These are phyloP conservation scores for Eurypyga helias DNA, from an alignment of 2,113 vertebrate species.

Conservation along the genomic window DNA sequence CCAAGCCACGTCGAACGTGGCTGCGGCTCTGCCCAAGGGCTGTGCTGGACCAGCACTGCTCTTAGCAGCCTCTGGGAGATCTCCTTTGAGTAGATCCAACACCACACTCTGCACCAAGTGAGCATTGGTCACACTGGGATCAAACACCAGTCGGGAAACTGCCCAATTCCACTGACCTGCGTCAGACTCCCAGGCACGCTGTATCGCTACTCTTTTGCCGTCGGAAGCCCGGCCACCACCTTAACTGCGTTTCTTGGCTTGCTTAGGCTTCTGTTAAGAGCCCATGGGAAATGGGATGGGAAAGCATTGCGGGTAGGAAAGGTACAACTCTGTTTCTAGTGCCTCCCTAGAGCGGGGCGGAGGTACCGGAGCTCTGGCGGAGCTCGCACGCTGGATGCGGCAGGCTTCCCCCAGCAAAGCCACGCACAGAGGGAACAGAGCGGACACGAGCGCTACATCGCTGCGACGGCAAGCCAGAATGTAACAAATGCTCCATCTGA, in stretches of 20 bases:
- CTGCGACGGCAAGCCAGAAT: background rate
- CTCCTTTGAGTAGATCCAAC: background rate
- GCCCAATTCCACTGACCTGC: background rate
- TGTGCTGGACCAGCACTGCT: too few relatives aligned
- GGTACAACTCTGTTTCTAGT: background rate
- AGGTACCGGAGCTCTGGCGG: too few relatives aligned
- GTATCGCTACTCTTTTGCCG: background rate
- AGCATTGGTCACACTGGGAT: background rate
- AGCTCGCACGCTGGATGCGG: too few relatives aligned
- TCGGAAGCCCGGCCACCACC: background rate
- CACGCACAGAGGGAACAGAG: too few relatives aligned
- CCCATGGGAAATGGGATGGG: background rate
- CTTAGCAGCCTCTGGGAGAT: background rate
- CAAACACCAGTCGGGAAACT: background rate
- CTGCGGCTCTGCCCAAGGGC: fast-evolving
- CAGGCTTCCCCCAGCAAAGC: background rate
- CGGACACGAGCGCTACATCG: background rate
- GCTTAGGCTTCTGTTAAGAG: background rate
- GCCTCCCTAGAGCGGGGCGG: fast-evolving
- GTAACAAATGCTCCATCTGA: background rate
- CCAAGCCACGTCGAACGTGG: background rate
- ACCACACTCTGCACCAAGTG: background rate
- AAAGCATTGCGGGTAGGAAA: background rate
- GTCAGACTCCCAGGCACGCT: too few relatives aligned
- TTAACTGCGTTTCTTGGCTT: background rate